Evolutionary conservation across 2,888 invertebrate genomes (phyloP).

Genomic region (Amaurobius ferox): DNA sequence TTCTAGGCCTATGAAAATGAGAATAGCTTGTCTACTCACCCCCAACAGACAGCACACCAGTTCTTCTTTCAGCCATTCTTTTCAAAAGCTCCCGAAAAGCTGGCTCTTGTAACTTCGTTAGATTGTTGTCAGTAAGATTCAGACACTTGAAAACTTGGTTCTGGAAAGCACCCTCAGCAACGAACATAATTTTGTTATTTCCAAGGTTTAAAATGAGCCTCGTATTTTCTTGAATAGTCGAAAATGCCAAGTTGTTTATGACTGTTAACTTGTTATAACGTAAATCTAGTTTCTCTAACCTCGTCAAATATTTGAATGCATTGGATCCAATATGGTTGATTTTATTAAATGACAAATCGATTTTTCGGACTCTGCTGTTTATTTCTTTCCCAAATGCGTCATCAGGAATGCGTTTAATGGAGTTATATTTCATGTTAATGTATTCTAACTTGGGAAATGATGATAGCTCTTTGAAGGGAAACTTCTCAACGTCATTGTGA

Average conservation of each 20-base stretch:
- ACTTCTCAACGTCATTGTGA: constrained; percentile 68
- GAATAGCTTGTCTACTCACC: constrained; percentile 63
- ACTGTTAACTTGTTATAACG: constrained; percentile 69
- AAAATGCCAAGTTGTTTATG: constrained; percentile 71
- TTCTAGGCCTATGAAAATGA: too few relatives aligned
- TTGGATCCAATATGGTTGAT: constrained; percentile 72
- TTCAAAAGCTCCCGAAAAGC: constrained; percentile 52
- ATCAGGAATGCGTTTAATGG: constrained; percentile 67
- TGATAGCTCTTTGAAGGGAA: constrained; percentile 68
- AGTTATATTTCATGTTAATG: constrained; percentile 67
- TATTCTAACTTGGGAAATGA: constrained; percentile 61
- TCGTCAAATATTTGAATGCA: constrained; percentile 62
- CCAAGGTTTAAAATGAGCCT: constrained; percentile 58
- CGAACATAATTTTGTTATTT: constrained; percentile 68
- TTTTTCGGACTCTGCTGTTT: constrained; percentile 51
- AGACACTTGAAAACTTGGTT: constrained; percentile 66
- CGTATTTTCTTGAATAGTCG: constrained; percentile 40
- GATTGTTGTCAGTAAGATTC: constrained; percentile 63
- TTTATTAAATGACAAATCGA: constrained; percentile 72
- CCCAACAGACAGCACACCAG: constrained; percentile 58
- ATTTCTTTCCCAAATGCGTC: constrained; percentile 58
- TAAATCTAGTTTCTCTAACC: constrained; percentile 60
- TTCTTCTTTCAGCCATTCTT: constrained; percentile 65
- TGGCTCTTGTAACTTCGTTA: constrained; percentile 54
- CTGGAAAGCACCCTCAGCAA: constrained; percentile 65